These are phyloP conservation scores for Drosophila greeni DNA, from an alignment of 2,888 invertebrate species.

Conservation along the genomic window DNA sequence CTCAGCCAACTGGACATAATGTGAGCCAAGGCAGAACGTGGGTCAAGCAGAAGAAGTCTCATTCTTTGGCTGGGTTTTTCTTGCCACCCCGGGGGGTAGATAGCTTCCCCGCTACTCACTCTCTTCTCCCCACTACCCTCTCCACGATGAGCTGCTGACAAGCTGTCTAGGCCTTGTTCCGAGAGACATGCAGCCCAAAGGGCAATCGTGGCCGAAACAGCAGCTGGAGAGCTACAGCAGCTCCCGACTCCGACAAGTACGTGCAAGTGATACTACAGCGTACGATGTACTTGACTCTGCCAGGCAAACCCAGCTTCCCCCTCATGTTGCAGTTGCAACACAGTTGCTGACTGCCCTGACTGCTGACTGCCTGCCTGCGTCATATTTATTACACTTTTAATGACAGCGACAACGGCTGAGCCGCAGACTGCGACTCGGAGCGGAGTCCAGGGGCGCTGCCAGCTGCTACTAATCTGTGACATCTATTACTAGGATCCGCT, in stretches of 20 bases:
- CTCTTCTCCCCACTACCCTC: background rate
- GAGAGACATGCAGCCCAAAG: slow-evolving; percentile 40
- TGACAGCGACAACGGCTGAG: slow-evolving; percentile 52
- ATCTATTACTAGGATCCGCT: slow-evolving; percentile 28
- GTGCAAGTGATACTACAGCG: slow-evolving; percentile 75
- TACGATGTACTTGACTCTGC: slow-evolving; percentile 66
- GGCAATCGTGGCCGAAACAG: slow-evolving; percentile 35
- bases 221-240: background rate
- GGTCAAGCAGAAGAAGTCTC: slow-evolving; percentile 46
- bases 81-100: background rate
- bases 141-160: slow-evolving; percentile 30
- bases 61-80: background rate
- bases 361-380: slow-evolving; percentile 36
- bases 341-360: slow-evolving; percentile 16
- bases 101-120: too few species aligned
- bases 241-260: slow-evolving; percentile 59
- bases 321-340: slow-evolving; percentile 23
- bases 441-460: slow-evolving; percentile 3
- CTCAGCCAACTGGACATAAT: slow-evolving; percentile 57
- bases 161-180: slow-evolving; percentile 41
- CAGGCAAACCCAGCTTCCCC: too few species aligned
- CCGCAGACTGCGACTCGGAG: slow-evolving; percentile 18
- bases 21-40: slow-evolving; percentile 11
- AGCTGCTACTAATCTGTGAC: slow-evolving; percentile 34
- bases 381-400: slow-evolving; percentile 72